Base-by-base conservation (phyloP, 2,888 invertebrate species). In the Steinernema hermaphroditum region DNA sequence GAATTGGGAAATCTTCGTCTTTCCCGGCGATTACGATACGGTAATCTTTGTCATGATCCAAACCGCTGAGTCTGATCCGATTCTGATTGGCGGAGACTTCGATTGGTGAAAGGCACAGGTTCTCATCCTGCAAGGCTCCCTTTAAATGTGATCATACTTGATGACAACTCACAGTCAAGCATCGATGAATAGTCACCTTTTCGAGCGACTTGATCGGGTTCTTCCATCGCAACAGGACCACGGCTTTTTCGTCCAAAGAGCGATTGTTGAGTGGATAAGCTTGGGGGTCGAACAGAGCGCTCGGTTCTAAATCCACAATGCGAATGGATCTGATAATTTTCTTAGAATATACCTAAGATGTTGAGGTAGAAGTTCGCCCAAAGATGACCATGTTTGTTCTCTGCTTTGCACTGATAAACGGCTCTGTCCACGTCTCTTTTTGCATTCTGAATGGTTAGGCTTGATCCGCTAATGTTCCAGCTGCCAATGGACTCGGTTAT, bases 391-490 rank as follows among this genome's bases (percentile, higher is more conserved):
- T 95, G 91, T 37, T 93, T 93, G 88, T 98, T 98, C 86, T 96
- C 95, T 6, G 96, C 96, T 90, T 98, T 98, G 88, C 98, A 98
- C 76, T 98, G 97, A 87, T 96, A 95, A 88, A 97, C 97, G 80
- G 94, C 95, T 0, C 94, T 96, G 88, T 96, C 96, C 44, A 83
- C 89, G 68, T 90, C 37, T 12, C 81, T 86, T 71, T 81, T 81
- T 49, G 86, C 85, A 70, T 86, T 81, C 74, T 79, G 81, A 70
- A 86, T 81, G 19, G 82, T 83, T 70, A 86, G 75, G 73, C 78
- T 81, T 19, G 77, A 80, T 69, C 82, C 83, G 43, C 82, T 80
- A 46, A 86, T 80, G 69, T 37, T 37, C 37, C 4, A 37, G 4
- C 37, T 37, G n/a, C n/a, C n/a, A n/a, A n/a, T n/a, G n/a, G n/a